phyloP scores from a whole-genome alignment of 2,113 vertebrate genomes.

The Phoenicopterus ruber region DNA sequence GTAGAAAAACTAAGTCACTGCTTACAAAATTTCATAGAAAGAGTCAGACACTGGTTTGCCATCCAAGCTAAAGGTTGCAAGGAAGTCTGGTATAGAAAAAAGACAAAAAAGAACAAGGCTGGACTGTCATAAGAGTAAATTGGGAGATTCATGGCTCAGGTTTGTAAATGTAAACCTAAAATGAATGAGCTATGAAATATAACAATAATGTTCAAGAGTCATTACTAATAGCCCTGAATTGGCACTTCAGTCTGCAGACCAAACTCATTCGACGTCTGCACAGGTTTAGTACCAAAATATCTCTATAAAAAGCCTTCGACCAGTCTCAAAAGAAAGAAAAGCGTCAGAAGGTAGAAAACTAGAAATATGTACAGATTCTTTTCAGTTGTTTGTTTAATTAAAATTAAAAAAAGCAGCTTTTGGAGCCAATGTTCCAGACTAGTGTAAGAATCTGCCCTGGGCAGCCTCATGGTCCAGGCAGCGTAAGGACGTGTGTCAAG shows the following conservation, averaged over 20 bases:
- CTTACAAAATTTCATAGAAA: slow-evolving; percentile 38
- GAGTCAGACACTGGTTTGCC: slow-evolving; percentile 32
- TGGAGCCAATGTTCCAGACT: slow-evolving; percentile 47
- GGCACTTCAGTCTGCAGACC: slow-evolving; percentile 64
- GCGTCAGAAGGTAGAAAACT: slow-evolving; percentile 58
- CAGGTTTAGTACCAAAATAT: slow-evolving; percentile 46
- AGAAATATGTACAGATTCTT: slow-evolving; percentile 61
- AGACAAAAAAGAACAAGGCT: neutral
- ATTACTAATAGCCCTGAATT: slow-evolving; percentile 57
- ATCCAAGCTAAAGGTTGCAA: neutral
- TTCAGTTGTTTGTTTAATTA: slow-evolving; percentile 16
- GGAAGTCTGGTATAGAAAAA: neutral
- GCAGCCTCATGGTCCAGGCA: neutral
- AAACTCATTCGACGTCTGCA: neutral
- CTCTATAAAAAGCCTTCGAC: slow-evolving; percentile 50
- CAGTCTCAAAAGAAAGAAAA: slow-evolving; percentile 44
- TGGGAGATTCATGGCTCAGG: slow-evolving; percentile 51
- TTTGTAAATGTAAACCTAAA: slow-evolving; percentile 39
- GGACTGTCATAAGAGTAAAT: neutral
- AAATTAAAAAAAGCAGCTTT: slow-evolving; percentile 45
- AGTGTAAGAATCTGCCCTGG: slow-evolving; percentile 27
- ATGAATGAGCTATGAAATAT: slow-evolving; percentile 10
- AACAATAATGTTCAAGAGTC: slow-evolving; percentile 25
- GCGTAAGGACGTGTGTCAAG: neutral
- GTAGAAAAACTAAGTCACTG: slow-evolving; percentile 16